Base-by-base conservation (phyloP, 2,113 vertebrate genomes). In the Haemorhous mexicanus region DNA sequence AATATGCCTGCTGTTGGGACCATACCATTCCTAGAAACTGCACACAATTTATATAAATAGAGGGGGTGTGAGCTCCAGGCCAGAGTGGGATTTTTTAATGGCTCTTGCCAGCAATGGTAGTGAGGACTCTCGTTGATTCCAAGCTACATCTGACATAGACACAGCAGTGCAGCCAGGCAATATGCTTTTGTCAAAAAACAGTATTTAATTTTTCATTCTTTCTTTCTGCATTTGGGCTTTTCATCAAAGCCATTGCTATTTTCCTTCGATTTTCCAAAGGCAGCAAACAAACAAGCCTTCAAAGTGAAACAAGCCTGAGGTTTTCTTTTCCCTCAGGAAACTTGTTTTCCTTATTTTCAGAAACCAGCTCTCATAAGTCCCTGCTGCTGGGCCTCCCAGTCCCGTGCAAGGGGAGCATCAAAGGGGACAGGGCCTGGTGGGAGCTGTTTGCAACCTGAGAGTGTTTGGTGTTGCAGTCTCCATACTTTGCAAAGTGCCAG, bases 251-350 rank as follows among this genome's bases (percentile, higher is more conserved):
- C 55, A 67, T 88, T 5, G 3, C 74, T 68, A 44, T 47, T 91
- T 91, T 87, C 47, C 75, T 90, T 87, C 28, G 6, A 63, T 93
- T 84, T 84, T 79, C 43, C 39, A 68, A 75, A 93, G 22, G 49
- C 7, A 4, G n/a, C 44, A 89, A 91, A 76, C 80, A 89, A 95
- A 88, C 37, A 92, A 81, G 13, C 1, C 69, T 95, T 89, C 62
- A 73, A 87, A 91, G 62, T 66, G 70, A 91, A 93, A 83, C 46
- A 52, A 93, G 26, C 44, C 37, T 49, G 41, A 59, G 43, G 43
- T 68, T 78, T 92, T 81, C 19, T 91, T 74, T 92, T 76, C 53
- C n/a, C n/a, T 73, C 14, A 58, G 74, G 74, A 89, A 87, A 66
- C 4, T 87, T 75, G 22, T 78, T 94, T 94, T 79, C 74, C 53